Percentiles rank a stretch among this genome's conserved stretches.
phyloP scores from a whole-genome alignment of 2,113 vertebrate genomes.

The Ivindomyrus marchei region DNA sequence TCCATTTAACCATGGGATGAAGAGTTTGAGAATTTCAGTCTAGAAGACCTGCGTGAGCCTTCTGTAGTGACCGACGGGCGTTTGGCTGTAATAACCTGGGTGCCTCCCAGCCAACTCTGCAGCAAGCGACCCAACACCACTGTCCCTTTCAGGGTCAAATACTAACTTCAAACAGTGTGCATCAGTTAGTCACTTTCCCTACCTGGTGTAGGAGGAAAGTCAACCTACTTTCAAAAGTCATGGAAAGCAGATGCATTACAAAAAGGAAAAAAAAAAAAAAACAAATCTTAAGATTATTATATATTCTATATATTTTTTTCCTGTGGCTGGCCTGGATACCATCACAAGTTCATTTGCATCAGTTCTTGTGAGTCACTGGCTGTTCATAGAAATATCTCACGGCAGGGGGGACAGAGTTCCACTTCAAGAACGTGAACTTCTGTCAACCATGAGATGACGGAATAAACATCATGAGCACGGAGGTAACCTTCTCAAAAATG shows the following conservation, averaged over 20 bases:
- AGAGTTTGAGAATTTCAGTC: background rate
- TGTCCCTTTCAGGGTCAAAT: background rate
- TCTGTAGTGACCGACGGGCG: background rate
- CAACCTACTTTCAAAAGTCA: background rate
- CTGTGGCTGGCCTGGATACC: background rate
- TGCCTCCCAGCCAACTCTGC: background rate
- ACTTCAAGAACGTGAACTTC: background rate
- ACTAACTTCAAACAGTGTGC: background rate
- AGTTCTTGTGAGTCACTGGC: background rate
- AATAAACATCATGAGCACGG: background rate
- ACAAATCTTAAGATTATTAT: background rate
- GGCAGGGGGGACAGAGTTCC: background rate
- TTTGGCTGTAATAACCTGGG: background rate
- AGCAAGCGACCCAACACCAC: background rate
- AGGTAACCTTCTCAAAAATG: background rate
- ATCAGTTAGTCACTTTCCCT: background rate
- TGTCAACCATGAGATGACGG: background rate
- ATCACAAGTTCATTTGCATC: background rate
- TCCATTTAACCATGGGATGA: background rate
- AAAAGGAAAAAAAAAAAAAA: background rate
- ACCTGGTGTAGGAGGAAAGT: background rate
- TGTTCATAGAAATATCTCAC: background rate
- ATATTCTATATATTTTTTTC: background rate
- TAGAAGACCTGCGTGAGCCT: background rate
- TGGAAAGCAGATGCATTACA: background rate